Evolutionary conservation across 2,113 vertebrate species (phyloP).

Genomic region (Mustelus asterias): DNA sequence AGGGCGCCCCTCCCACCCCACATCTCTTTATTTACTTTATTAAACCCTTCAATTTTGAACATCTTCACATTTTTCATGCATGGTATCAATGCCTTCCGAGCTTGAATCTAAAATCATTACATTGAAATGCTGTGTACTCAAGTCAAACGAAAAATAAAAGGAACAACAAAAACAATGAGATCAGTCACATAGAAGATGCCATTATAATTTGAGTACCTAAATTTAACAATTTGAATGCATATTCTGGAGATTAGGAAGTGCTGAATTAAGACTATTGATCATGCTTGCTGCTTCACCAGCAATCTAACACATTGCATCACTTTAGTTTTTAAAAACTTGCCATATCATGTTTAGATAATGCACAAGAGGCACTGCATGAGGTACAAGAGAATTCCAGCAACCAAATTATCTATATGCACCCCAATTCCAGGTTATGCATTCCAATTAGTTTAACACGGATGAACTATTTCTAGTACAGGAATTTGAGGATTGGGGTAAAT

Average conservation of each 20-base stretch:
- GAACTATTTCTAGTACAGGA: background rate
- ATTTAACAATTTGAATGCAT: background rate
- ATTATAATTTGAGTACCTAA: background rate
- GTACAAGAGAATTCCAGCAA: background rate
- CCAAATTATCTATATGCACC: background rate
- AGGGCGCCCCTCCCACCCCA: too few species aligned
- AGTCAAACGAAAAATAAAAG: background rate
- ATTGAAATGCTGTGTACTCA: background rate
- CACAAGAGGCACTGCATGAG: background rate
- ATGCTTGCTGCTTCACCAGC: background rate
- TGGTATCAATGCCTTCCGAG: background rate
- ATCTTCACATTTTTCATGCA: background rate
- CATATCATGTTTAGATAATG: background rate
- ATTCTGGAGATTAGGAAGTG: background rate
- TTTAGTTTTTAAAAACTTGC: background rate
- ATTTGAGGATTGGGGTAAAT: background rate
- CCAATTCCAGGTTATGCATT: background rate
- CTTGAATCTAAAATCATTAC: background rate
- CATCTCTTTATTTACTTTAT: background rate
- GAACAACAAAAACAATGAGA: background rate
- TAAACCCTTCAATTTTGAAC: background rate
- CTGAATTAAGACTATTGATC: background rate
- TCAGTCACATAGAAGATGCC: background rate
- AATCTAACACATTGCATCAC: background rate
- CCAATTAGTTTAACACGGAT: background rate